Percentiles rank a stretch among this genome's conserved stretches.
These are phyloP conservation scores for Vombatus ursinus DNA, from an alignment of 2,113 vertebrate species.

Conservation along the genomic window DNA sequence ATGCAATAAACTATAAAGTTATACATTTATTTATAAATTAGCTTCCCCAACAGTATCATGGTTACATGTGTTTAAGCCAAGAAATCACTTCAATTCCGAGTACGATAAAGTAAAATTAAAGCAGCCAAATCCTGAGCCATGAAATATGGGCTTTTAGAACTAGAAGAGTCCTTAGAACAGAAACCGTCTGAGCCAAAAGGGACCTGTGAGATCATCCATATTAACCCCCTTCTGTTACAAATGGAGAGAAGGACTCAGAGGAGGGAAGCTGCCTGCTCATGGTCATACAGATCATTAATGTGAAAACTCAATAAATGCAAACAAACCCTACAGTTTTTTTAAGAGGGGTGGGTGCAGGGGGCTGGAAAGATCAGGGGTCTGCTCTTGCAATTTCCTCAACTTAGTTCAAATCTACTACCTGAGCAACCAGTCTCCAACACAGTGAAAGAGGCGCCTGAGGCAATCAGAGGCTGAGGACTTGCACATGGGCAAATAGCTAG, in stretches of 20 bases:
- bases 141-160: not conserved
- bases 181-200: not conserved
- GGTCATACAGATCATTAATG: rapidly evolving
- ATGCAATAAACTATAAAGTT: not conserved
- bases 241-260: not conserved
- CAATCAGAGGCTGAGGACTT: not conserved
- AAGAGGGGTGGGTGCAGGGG: not conserved
- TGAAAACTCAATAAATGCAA: not conserved
- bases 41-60: rapidly evolving
- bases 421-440: not conserved
- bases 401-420: not conserved
- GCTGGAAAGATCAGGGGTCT: not conserved
- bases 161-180: not conserved
- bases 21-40: rapidly evolving
- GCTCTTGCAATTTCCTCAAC: not conserved
- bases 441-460: not conserved
- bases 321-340: not conserved
- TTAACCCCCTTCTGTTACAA: rapidly evolving
- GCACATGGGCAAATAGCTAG: not conserved
- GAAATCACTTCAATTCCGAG: not conserved
- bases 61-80: not conserved
- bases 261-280: rapidly evolving
- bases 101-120: rapidly evolving
- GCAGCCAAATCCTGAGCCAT: too few species aligned
- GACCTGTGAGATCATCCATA: not conserved